These are phyloP conservation scores for Poecilia picta DNA, from an alignment of 2,797 vertebrate species.

Conservation along the genomic window DNA sequence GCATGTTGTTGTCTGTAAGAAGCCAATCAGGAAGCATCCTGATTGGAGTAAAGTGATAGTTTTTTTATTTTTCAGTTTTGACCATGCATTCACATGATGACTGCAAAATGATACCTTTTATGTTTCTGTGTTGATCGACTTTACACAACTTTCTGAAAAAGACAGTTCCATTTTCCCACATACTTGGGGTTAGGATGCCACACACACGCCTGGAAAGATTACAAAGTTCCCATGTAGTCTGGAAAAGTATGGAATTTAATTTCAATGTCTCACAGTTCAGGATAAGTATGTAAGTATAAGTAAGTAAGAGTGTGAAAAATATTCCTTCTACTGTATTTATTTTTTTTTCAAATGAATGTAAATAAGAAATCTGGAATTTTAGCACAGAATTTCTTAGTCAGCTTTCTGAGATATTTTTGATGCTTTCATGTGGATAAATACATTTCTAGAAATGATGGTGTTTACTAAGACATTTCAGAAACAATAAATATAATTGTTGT, in stretches of 20 bases:
- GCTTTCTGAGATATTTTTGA: not conserved
- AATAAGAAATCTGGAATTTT: not conserved
- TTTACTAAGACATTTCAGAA: not conserved
- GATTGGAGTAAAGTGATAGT: no score
- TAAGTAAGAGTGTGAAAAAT: no score
- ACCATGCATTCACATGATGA: not conserved
- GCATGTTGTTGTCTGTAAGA: slow-evolving; percentile 50
- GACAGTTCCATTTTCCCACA: not conserved
- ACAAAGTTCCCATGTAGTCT: no score
- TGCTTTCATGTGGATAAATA: not conserved
- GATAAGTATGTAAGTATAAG: not conserved
- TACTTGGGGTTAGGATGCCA: not conserved
- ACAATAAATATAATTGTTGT: not conserved
- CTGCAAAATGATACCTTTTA: not conserved
- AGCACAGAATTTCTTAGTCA: not conserved
- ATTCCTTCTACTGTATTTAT: not conserved
- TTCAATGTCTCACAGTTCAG: not conserved
- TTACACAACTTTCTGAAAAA: not conserved
- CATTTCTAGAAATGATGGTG: not conserved
- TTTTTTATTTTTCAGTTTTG: not conserved
- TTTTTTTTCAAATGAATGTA: not conserved
- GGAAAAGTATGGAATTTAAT: no score
- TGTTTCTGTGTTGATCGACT: not conserved
- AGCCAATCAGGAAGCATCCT: slow-evolving; percentile 19
- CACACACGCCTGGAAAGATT: not conserved